phyloP scores from a whole-genome alignment of 2,113 vertebrate species.

The Edolisoma coerulescens region DNA sequence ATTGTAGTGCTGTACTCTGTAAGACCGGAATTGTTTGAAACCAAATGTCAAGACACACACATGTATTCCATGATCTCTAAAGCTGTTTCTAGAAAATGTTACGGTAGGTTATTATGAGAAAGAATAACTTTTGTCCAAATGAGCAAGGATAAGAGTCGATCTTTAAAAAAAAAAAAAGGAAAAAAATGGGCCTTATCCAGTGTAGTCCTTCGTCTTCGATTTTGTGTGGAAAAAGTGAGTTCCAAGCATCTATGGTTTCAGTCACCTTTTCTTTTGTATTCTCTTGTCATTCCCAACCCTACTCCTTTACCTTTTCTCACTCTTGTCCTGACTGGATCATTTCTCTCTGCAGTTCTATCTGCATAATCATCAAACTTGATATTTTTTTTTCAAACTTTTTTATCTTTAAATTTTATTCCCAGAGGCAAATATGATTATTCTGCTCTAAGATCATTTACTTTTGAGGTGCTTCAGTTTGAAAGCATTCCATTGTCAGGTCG shows the following conservation, averaged over 20 bases:
- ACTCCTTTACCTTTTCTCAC: not conserved
- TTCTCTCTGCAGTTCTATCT: constrained; percentile 53
- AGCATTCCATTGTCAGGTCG: constrained; percentile 56
- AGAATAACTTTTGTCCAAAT: not conserved
- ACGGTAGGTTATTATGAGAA: not conserved
- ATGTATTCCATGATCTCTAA: not conserved
- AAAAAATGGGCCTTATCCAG: not conserved
- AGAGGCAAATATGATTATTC: constrained; percentile 68
- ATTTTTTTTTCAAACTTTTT: constrained; percentile 51
- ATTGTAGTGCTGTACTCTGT: not conserved
- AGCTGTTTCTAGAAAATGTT: not conserved
- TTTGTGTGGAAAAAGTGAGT: not conserved
- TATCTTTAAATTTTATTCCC: constrained; percentile 67
- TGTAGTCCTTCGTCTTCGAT: not conserved
- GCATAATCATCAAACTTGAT: constrained; percentile 67
- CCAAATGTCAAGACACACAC: not conserved
- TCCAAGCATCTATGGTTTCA: not conserved
- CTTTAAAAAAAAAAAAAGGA: not conserved
- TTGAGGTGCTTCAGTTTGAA: constrained; percentile 58
- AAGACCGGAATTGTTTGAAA: not conserved
- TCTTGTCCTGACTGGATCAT: constrained; percentile 24
- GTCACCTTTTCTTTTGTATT: constrained; percentile 37
- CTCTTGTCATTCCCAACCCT: not conserved
- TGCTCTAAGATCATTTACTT: constrained; percentile 59
- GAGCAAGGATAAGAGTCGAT: not conserved